Conservation (phyloP, 2,888 invertebrate genomes). For the Conchocele bisecta region DNA sequence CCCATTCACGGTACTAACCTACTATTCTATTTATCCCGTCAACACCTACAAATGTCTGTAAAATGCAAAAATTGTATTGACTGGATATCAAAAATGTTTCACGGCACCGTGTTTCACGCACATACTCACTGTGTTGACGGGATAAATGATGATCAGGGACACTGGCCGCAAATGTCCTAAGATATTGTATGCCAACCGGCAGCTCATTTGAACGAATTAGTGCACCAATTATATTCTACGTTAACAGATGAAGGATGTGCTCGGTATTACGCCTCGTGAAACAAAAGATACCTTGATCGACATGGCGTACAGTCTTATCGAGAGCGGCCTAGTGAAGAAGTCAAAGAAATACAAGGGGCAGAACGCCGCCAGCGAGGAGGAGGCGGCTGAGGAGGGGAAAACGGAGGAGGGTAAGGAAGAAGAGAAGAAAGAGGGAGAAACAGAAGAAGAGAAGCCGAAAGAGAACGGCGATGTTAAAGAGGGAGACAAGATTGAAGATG, state of each 20-base stretch:
- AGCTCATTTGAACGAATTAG: too few relatives aligned
- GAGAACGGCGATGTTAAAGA: constrained; percentile 35
- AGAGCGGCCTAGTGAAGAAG: constrained; percentile 83
- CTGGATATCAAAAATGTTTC: too few relatives aligned
- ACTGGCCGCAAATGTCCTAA: too few relatives aligned
- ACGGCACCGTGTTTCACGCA: too few relatives aligned
- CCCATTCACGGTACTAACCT: too few relatives aligned
- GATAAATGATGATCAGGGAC: too few relatives aligned
- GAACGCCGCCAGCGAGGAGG: constrained; percentile 29
- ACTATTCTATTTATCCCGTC: too few relatives aligned
- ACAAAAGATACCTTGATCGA: constrained; percentile 83
- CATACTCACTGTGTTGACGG: too few relatives aligned
- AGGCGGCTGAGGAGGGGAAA: constrained; percentile 32
- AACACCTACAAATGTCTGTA: too few relatives aligned
- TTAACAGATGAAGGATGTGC: constrained; percentile 83
- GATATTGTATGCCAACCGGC: too few relatives aligned
- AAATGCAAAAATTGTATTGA: too few relatives aligned
- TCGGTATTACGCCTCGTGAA: constrained; percentile 83
- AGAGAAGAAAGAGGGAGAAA: constrained; percentile 50
- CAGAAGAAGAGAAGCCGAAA: constrained; percentile 32
- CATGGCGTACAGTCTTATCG: constrained; percentile 84
- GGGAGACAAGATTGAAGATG: constrained; percentile 50
- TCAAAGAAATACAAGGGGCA: constrained; percentile 69
- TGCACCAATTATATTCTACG: neutral
- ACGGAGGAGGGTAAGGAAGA: constrained; percentile 51